These are phyloP conservation scores for Neolamprologus brichardi DNA, from an alignment of 2,113 vertebrate species.

Conservation along the genomic window DNA sequence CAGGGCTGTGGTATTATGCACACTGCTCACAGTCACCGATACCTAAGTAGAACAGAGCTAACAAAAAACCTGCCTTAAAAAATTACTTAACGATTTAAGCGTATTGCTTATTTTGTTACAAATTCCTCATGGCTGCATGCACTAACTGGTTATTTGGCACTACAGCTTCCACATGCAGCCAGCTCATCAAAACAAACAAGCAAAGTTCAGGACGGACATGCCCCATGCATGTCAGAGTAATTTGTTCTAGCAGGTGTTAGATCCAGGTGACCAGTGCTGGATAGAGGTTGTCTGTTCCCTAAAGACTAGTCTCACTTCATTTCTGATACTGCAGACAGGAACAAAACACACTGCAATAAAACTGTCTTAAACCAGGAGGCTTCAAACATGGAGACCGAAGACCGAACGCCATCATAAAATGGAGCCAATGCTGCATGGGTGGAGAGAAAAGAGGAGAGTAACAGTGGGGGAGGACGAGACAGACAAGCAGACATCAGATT, in stretches of 20 bases:
- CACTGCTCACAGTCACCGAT: neutral
- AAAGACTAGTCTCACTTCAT: neutral
- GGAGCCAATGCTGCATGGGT: conserved; percentile 4
- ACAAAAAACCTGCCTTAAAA: rapidly evolving
- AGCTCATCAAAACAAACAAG: neutral
- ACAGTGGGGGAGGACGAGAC: neutral
- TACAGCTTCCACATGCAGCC: neutral
- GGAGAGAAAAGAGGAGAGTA: neutral
- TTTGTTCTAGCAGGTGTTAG: neutral
- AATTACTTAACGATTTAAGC: neutral
- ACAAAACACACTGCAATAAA: neutral
- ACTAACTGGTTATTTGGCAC: neutral
- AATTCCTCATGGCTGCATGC: too few relatives aligned
- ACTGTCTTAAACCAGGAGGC: neutral
- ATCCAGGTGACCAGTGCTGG: neutral
- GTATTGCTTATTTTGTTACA: too few relatives aligned
- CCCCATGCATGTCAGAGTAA: neutral
- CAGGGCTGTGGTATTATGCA: neutral
- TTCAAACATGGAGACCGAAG: conserved; percentile 20
- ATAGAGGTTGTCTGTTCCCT: neutral
- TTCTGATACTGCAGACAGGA: neutral
- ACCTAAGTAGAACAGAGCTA: neutral
- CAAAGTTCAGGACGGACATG: neutral
- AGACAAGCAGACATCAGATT: neutral
- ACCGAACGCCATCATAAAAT: neutral